A percentile compares a stretch with the other conserved stretches of the same genome.
phyloP scores from a whole-genome alignment of 1,140 invertebrate species.

The Micrasema longulum region DNA sequence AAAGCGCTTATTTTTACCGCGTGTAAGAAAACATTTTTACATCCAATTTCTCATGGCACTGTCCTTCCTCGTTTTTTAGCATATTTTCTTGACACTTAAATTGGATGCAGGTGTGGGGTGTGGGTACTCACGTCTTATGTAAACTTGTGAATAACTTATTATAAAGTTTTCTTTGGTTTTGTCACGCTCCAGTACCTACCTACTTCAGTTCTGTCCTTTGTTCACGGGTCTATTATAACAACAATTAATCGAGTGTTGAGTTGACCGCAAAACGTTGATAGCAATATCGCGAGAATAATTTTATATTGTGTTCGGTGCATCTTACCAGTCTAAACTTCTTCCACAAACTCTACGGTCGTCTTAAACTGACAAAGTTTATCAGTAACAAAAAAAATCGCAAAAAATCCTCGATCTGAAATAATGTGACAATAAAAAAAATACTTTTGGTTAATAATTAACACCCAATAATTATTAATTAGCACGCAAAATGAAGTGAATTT shows the following conservation, averaged over 20 bases:
- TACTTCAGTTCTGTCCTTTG: constrained; percentile 4
- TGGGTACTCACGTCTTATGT: not conserved
- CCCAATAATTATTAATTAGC: too few relatives aligned
- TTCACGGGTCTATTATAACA: constrained; percentile 9
- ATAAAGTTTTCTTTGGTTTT: not conserved
- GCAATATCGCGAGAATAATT: constrained; percentile 8
- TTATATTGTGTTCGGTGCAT: constrained; percentile 4
- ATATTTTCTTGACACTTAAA: too few relatives aligned
- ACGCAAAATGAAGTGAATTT: not conserved
- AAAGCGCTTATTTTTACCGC: too few relatives aligned
- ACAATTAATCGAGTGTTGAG: constrained; percentile 16
- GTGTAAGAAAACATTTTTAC: too few relatives aligned
- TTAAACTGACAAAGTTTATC: not conserved
- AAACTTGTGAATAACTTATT: not conserved
- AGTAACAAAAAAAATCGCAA: not conserved
- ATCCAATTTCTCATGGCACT: too few relatives aligned
- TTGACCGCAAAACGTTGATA: constrained; percentile 30
- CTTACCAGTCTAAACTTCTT: not conserved
- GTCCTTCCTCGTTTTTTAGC: too few relatives aligned
- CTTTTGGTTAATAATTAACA: too few relatives aligned
- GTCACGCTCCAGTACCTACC: not conserved
- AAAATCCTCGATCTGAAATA: too few relatives aligned
- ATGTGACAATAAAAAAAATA: too few relatives aligned
- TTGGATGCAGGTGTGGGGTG: too few relatives aligned
- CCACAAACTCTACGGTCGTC: not conserved